phyloP scores from a whole-genome alignment of 1,140 invertebrate genomes.

The Laodelphax striatellus region DNA sequence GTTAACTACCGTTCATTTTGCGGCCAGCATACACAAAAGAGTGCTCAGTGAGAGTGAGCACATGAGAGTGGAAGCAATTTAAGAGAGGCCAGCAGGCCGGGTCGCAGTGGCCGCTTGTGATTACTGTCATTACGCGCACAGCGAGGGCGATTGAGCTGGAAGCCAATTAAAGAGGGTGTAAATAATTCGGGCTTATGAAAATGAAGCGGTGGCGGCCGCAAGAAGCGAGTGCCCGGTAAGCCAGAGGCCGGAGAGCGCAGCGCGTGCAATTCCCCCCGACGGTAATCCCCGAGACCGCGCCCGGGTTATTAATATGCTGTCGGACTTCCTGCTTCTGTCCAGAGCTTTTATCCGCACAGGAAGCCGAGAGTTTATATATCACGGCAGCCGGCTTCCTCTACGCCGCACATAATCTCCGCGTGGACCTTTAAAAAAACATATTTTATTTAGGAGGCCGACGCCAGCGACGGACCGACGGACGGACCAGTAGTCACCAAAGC shows the following conservation, averaged over 20 bases:
- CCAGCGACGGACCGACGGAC: not conserved
- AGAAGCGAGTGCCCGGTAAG: not conserved
- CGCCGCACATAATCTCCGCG: not conserved
- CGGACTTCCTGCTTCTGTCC: not conserved
- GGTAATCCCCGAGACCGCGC: not conserved
- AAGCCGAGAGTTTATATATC: conserved; percentile 1
- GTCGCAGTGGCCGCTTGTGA: too few species aligned
- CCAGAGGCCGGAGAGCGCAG: too few species aligned
- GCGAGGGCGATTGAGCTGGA: not conserved
- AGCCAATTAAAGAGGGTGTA: conserved; percentile 1
- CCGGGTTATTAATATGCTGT: conserved; percentile 3
- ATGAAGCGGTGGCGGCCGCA: not conserved
- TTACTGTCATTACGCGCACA: too few species aligned
- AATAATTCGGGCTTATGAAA: conserved; percentile 1
- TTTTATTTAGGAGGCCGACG: not conserved
- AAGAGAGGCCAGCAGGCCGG: too few species aligned
- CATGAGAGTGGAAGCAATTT: too few species aligned
- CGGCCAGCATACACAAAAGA: too few species aligned
- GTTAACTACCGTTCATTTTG: too few species aligned
- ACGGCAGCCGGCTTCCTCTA: not conserved
- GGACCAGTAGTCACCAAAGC: not conserved
- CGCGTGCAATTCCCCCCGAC: not conserved
- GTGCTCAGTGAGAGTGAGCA: too few species aligned
- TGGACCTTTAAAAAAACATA: not conserved
- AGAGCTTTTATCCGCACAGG: conserved; percentile 2